phyloP scores from a whole-genome alignment of 2,888 invertebrate species.

The Callyntrura sp. region DNA sequence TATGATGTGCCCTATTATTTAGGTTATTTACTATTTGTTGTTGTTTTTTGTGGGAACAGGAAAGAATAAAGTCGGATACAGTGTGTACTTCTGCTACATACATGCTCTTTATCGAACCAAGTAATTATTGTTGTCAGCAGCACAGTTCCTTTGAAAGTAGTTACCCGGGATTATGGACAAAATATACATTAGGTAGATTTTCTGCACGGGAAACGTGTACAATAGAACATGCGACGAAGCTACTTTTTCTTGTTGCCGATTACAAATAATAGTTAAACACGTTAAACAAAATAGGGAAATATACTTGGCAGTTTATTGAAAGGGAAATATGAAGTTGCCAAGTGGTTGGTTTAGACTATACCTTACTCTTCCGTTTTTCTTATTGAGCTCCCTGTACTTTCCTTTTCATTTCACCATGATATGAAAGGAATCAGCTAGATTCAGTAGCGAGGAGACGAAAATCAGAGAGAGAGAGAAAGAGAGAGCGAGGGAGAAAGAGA shows the following conservation, averaged over 20 bases:
- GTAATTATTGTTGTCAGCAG: neutral
- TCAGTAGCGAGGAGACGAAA: constrained; percentile 26
- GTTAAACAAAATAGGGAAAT: neutral
- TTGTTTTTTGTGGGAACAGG: no score
- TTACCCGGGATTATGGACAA: neutral
- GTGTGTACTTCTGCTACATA: neutral
- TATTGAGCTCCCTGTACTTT: constrained; percentile 18
- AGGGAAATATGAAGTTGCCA: neutral
- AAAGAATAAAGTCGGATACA: no score
- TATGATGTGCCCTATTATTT: no score
- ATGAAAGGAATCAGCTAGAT: neutral
- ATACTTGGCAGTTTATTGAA: neutral
- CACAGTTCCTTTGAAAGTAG: neutral
- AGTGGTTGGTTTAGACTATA: neutral
- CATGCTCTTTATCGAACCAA: neutral
- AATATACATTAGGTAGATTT: no score
- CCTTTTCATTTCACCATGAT: constrained; percentile 34
- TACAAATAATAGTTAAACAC: neutral
- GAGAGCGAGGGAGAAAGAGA: no score
- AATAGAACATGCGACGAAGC: neutral
- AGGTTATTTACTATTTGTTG: no score
- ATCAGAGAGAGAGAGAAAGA: neutral
- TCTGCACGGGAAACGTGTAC: no score
- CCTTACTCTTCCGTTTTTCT: neutral
- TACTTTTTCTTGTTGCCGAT: neutral